Evolutionary conservation across 2,113 vertebrate genomes (phyloP).

Genomic region (Dicerorhinus sumatrensis): DNA sequence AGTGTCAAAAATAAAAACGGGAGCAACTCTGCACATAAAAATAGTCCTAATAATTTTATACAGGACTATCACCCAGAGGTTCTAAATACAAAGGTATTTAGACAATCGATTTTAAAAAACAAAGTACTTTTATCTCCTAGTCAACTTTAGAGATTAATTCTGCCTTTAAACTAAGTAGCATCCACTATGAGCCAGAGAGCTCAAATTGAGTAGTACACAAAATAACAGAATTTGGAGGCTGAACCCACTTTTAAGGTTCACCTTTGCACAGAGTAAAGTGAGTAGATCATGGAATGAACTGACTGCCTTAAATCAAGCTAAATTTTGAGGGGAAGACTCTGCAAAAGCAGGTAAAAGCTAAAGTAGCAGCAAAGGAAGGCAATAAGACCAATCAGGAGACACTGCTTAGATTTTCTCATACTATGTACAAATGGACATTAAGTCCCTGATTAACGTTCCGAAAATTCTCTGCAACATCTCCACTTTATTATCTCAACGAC

Average conservation of each 20-base stretch:
- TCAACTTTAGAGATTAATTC: not conserved
- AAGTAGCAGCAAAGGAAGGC: not conserved
- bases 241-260: slow-evolving; percentile 18
- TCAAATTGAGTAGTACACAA: not conserved
- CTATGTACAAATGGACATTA: not conserved
- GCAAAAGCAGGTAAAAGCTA: not conserved
- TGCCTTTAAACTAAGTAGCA: slow-evolving; percentile 1
- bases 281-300: not conserved
- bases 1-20: slow-evolving; percentile 38
- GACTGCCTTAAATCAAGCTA: not conserved
- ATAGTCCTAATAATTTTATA: slow-evolving; percentile 37
- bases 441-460: slow-evolving; percentile 1
- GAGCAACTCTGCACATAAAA: not conserved
- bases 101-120: not conserved
- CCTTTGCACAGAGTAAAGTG: not conserved
- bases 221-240: not conserved
- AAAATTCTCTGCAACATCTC: not conserved
- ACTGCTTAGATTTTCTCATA: not conserved
- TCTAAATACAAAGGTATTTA: slow-evolving; percentile 48
- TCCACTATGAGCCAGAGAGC: not conserved
- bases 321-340: not conserved
- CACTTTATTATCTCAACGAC: not conserved
- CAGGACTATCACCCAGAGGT: not conserved
- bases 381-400: not conserved
- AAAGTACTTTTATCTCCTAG: not conserved